A percentile compares a stretch with the other conserved stretches of the same genome.
These are phyloP conservation scores for Lates calcarifer DNA, from an alignment of 2,113 vertebrate genomes.

Conservation along the genomic window DNA sequence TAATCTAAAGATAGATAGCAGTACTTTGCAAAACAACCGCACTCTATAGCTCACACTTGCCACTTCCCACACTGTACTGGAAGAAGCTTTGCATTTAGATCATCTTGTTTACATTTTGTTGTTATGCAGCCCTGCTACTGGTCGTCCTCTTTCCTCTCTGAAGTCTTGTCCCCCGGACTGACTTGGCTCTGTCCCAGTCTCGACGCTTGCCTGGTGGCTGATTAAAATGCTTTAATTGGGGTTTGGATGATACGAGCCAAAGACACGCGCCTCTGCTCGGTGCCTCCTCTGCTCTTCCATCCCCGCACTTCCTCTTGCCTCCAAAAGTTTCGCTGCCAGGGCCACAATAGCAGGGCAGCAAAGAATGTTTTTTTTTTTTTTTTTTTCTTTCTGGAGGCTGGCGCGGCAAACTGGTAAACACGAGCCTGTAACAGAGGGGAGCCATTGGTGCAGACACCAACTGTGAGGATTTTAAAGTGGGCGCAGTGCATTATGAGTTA, in stretches of 20 bases:
- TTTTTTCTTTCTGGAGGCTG: slow-evolving; percentile 58
- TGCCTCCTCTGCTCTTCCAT: slow-evolving; percentile 39
- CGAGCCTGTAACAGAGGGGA: slow-evolving; percentile 52
- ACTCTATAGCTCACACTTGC: not conserved
- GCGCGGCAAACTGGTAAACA: slow-evolving; percentile 57
- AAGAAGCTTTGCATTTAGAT: not conserved
- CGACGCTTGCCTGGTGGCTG: slow-evolving; percentile 54
- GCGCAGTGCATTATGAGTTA: slow-evolving; percentile 41
- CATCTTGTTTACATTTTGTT: slow-evolving; percentile 22
- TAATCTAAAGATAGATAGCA: not conserved
- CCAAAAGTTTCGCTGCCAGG: slow-evolving; percentile 50
- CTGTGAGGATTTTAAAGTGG: slow-evolving; percentile 66
- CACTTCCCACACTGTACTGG: not conserved
- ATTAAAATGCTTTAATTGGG: slow-evolving; percentile 73
- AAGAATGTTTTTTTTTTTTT: slow-evolving; percentile 57
- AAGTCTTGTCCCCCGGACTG: slow-evolving; percentile 48
- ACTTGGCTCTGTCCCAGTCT: slow-evolving; percentile 49
- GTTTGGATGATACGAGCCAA: slow-evolving; percentile 56
- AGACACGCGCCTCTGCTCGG: slow-evolving; percentile 50
- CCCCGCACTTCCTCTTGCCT: slow-evolving; percentile 32
- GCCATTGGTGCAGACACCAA: slow-evolving; percentile 48
- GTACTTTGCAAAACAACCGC: not conserved
- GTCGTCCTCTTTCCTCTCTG: slow-evolving; percentile 34
- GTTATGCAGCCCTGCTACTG: slow-evolving; percentile 20
- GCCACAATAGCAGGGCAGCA: slow-evolving; percentile 39